Percentiles rank a stretch among this genome's conserved stretches.
Conservation (phyloP, 2,797 vertebrate species). For the Odontamblyopus lacepedii region DNA sequence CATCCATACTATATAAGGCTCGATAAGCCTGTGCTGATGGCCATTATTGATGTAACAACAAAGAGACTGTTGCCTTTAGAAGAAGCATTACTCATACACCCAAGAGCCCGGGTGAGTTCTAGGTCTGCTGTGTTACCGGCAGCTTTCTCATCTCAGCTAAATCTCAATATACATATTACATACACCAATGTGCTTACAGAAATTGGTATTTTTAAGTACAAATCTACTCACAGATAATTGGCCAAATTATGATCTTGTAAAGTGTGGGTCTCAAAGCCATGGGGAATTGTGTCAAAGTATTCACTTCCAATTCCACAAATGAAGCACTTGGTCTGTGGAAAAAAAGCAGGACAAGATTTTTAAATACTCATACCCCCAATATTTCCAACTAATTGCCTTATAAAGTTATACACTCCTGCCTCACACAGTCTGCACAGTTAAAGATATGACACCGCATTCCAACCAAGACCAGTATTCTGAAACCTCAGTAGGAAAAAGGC, state of each 20-base stretch:
- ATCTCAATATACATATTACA: not conserved
- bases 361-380: not conserved
- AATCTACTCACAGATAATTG: slow-evolving; percentile 80
- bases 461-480: too few relatives aligned
- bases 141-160: not conserved
- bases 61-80: slow-evolving; percentile 14
- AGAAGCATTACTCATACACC: not conserved
- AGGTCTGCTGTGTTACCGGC: not conserved
- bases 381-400: not conserved
- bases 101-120: not conserved
- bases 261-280: slow-evolving; percentile 81
- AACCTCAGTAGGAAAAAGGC: too few relatives aligned
- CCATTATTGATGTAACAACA: slow-evolving; percentile 26
- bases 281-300: slow-evolving; percentile 78
- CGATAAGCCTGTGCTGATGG: slow-evolving; percentile 9
- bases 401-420: not conserved
- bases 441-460: not conserved
- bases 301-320: slow-evolving; percentile 81
- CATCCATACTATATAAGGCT: slow-evolving; percentile 26
- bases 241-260: slow-evolving; percentile 82
- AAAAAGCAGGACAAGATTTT: slow-evolving; percentile 22
- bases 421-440: not conserved
- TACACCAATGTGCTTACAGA: not conserved
- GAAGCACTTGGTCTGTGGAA: slow-evolving; percentile 79
- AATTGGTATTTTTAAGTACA: not conserved